These are phyloP conservation scores for Mesoligia furuncula DNA, from an alignment of 2,888 invertebrate species.

Conservation along the genomic window DNA sequence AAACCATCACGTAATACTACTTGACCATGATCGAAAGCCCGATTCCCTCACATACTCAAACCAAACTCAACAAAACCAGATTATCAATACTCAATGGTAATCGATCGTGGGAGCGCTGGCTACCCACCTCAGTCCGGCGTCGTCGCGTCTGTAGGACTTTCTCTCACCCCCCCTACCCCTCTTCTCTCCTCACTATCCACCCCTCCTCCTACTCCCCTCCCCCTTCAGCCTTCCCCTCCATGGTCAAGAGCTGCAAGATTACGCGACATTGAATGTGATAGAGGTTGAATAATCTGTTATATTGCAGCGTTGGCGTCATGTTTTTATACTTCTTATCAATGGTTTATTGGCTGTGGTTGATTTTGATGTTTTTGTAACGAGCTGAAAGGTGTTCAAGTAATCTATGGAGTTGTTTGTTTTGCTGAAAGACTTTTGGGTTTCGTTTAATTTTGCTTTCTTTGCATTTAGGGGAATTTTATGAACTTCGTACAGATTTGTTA, in stretches of 20 bases:
- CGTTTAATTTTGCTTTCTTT: background rate
- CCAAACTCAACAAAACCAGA: slow-evolving; percentile 27
- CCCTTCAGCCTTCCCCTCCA: slow-evolving; percentile 13
- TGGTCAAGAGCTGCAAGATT: slow-evolving; percentile 57
- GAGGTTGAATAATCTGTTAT: slow-evolving; percentile 67
- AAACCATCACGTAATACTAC: background rate
- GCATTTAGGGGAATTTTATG: background rate
- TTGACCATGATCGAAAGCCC: slow-evolving; percentile 3
- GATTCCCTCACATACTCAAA: slow-evolving; percentile 1
- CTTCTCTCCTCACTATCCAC: background rate
- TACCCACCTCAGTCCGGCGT: slow-evolving; percentile 57
- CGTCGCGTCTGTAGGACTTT: slow-evolving; percentile 69
- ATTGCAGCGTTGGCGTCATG: slow-evolving; percentile 36
- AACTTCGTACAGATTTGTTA: background rate
- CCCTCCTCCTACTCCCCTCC: background rate
- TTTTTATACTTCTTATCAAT: slow-evolving; percentile 44
- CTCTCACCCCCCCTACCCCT: slow-evolving; percentile 52
- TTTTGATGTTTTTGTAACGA: slow-evolving; percentile 19
- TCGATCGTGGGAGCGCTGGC: slow-evolving; percentile 39
- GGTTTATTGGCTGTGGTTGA: slow-evolving; percentile 15
- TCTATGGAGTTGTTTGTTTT: slow-evolving; percentile 8
- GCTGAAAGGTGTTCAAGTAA: slow-evolving; percentile 36
- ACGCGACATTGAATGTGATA: slow-evolving; percentile 66
- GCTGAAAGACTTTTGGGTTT: slow-evolving; percentile 4
- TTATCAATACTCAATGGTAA: slow-evolving; percentile 36